These are phyloP conservation scores for Acronicta leporina DNA, from an alignment of 2,888 invertebrate species.

Conservation along the genomic window DNA sequence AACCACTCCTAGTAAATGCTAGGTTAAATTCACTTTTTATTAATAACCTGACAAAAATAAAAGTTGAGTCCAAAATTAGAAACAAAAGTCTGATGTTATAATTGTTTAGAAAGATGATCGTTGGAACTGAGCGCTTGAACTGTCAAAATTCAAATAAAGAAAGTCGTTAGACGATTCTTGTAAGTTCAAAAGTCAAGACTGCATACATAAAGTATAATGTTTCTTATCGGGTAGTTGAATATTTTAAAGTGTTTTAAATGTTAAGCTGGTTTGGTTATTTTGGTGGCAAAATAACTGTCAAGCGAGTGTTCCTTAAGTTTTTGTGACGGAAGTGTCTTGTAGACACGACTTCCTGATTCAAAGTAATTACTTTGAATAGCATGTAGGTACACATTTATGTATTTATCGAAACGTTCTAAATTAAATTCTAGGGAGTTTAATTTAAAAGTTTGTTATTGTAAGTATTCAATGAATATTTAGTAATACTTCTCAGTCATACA, in stretches of 20 bases:
- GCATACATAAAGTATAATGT: too few species aligned
- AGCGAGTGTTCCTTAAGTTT: conserved; percentile 13
- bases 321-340: conserved; percentile 35
- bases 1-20: conserved; percentile 32
- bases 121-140: conserved; percentile 10
- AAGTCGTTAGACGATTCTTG: conserved; percentile 7
- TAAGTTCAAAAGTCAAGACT: conserved; percentile 21
- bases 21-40: conserved; percentile 20
- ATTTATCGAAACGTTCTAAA: background rate
- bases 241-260: background rate
- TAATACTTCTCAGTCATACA: background rate
- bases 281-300: conserved; percentile 26
- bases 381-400: too few species aligned
- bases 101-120: too few species aligned
- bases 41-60: conserved; percentile 3
- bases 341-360: conserved; percentile 29
- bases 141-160: conserved; percentile 25
- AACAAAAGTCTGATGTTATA: too few species aligned
- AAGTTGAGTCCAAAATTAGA: background rate
- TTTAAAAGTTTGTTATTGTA: background rate
- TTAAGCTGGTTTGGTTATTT: conserved; percentile 31
- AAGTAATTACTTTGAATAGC: conserved; percentile 9
- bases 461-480: background rate
- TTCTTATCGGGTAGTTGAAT: background rate
- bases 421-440: background rate